phyloP scores from a whole-genome alignment of 1,140 invertebrate species.

The Macrosteles quadrilineatus region DNA sequence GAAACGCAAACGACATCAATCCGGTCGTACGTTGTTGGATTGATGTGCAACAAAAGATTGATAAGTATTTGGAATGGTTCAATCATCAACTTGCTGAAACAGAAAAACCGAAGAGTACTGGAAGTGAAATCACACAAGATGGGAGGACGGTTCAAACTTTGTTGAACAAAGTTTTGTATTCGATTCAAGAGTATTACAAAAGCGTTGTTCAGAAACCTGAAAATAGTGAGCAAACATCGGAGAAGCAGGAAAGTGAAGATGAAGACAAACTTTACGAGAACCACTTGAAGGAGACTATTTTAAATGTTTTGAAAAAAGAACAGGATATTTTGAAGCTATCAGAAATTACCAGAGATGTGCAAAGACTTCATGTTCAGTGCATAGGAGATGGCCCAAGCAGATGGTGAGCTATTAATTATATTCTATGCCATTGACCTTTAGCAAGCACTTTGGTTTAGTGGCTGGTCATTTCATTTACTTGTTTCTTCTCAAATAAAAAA shows the following conservation, averaged over 20 bases:
- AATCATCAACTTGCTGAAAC: neutral
- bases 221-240: constrained; percentile 10
- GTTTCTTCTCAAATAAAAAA: too few species aligned
- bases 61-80: neutral
- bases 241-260: constrained; percentile 46
- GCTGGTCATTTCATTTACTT: too few species aligned
- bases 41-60: constrained; percentile 21
- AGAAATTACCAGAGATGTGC: constrained; percentile 47
- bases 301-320: constrained; percentile 60
- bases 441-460: neutral
- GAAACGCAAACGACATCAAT: constrained; percentile 24
- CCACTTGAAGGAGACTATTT: constrained; percentile 63
- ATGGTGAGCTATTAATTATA: too few species aligned
- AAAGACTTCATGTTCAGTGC: too few species aligned
- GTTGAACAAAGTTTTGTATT: constrained; percentile 56
- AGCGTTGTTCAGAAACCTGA: constrained; percentile 49
- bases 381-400: too few species aligned
- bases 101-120: neutral
- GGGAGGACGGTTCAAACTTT: constrained; percentile 37
- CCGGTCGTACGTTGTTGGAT: constrained; percentile 29
- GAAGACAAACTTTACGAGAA: constrained; percentile 51
- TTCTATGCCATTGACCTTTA: too few species aligned
- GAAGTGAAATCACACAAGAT: neutral
- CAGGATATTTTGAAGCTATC: constrained; percentile 57
- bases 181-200: constrained; percentile 71